phyloP scores from a whole-genome alignment of 2,113 vertebrate species.

The Forbesichthys agassizii region DNA sequence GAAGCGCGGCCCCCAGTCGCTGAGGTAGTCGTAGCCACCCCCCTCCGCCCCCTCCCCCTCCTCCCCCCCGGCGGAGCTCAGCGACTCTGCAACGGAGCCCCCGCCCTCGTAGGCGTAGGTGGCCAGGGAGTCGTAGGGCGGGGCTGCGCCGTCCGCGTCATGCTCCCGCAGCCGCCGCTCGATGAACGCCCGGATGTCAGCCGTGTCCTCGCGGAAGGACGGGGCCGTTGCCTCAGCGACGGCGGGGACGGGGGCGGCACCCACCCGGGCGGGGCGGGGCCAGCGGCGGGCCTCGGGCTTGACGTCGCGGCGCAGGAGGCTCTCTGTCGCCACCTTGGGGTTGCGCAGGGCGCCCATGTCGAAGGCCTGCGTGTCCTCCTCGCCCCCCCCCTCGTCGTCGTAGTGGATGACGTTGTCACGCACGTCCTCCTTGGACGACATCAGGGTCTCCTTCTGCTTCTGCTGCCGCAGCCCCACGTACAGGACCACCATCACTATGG shows the following conservation, averaged over 20 bases:
- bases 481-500: slow-evolving; percentile 91
- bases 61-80: slow-evolving; percentile 90
- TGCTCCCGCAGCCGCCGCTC: slow-evolving; percentile 87
- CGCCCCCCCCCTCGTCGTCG: slow-evolving; percentile 96
- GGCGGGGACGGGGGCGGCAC: slow-evolving; percentile 4
- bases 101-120: slow-evolving; percentile 96
- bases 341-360: slow-evolving; percentile 97
- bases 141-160: slow-evolving; percentile 86
- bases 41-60: slow-evolving; percentile 85
- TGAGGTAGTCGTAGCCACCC: slow-evolving; percentile 93
- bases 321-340: slow-evolving; percentile 92
- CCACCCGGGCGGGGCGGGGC: slow-evolving; percentile 59
- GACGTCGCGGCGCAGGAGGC: slow-evolving; percentile 89
- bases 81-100: slow-evolving; percentile 90
- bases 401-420: slow-evolving; percentile 98
- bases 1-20: slow-evolving; percentile 95
- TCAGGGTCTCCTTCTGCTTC: slow-evolving; percentile 95
- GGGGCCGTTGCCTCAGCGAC: not conserved
- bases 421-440: slow-evolving; percentile 98
- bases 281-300: slow-evolving; percentile 85
- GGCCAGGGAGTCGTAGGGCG: slow-evolving; percentile 95
- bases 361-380: slow-evolving; percentile 97
- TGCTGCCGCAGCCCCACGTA: slow-evolving; percentile 91
- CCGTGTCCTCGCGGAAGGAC: slow-evolving; percentile 80
- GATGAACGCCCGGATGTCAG: slow-evolving; percentile 94